Conservation (phyloP, 2,888 invertebrate genomes). For the Actias luna region DNA sequence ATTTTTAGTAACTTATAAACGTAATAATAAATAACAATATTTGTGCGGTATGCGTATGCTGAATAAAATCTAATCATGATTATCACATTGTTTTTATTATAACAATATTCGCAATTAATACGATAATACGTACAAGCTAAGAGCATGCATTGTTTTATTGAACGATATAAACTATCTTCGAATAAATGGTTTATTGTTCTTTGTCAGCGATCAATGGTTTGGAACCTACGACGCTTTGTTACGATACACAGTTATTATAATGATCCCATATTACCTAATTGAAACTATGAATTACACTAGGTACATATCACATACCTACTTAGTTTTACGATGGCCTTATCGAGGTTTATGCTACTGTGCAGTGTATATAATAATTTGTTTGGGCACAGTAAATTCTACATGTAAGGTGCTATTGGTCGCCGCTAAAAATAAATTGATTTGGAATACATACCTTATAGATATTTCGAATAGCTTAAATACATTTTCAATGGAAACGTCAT, state of each 20-base stretch:
- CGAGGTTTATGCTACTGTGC: neutral
- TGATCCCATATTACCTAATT: constrained; percentile 38
- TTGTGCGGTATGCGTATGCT: neutral
- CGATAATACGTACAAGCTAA: constrained; percentile 42
- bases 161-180: constrained; percentile 58
- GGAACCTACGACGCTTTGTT: constrained; percentile 57
- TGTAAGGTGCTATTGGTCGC: neutral
- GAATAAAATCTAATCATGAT: neutral
- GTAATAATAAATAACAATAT: no score
- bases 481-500: neutral
- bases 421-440: neutral
- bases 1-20: no score
- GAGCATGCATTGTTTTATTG: constrained; percentile 54
- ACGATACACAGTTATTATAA: constrained; percentile 43
- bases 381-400: neutral
- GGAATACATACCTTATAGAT: neutral
- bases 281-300: constrained; percentile 25
- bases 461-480: no score
- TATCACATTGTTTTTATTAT: neutral
- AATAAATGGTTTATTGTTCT: constrained; percentile 69
- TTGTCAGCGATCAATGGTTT: constrained; percentile 60
- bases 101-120: constrained; percentile 28
- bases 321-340: constrained; percentile 15
- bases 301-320: no score
- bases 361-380: constrained; percentile 22